These are phyloP conservation scores for Poecilia picta DNA, from an alignment of 2,797 vertebrate genomes.

Conservation along the genomic window DNA sequence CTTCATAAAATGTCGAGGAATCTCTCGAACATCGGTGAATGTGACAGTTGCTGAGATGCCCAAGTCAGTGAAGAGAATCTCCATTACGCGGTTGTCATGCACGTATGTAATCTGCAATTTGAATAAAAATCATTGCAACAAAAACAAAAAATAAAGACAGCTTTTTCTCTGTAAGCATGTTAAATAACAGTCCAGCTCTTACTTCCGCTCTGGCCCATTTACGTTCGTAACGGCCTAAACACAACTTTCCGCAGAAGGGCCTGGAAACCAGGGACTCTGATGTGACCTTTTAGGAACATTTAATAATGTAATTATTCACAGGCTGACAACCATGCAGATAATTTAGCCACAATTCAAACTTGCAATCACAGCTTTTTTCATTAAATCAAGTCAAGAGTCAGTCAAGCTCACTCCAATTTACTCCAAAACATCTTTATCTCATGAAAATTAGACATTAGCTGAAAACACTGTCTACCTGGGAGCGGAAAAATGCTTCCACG, in stretches of 20 bases:
- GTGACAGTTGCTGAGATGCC: constrained; percentile 88
- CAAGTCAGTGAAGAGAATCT: constrained; percentile 88
- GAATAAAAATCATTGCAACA: not conserved
- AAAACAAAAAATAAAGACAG: not conserved
- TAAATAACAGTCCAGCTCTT: constrained; percentile 36
- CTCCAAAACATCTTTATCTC: not conserved
- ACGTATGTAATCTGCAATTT: constrained; percentile 86
- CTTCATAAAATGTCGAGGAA: constrained; percentile 84
- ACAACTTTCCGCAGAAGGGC: constrained; percentile 91
- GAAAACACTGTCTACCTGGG: constrained; percentile 78
- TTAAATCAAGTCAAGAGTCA: not conserved
- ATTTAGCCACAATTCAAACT: not conserved
- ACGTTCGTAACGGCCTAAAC: constrained; percentile 87
- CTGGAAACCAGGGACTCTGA: constrained; percentile 84
- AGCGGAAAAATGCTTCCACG: constrained; percentile 84
- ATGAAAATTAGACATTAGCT: not conserved
- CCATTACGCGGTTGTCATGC: constrained; percentile 87
- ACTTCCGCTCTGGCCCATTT: constrained; percentile 93
- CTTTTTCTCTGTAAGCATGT: not conserved
- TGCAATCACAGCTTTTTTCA: not conserved
- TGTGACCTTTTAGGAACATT: constrained; percentile 71
- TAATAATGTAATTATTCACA: not conserved
- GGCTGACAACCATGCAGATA: not conserved
- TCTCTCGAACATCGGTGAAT: constrained; percentile 90
- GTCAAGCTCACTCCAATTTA: not conserved